These are phyloP conservation scores for Drosophila miranda DNA, from an alignment of 1,140 invertebrate genomes.

Conservation along the genomic window DNA sequence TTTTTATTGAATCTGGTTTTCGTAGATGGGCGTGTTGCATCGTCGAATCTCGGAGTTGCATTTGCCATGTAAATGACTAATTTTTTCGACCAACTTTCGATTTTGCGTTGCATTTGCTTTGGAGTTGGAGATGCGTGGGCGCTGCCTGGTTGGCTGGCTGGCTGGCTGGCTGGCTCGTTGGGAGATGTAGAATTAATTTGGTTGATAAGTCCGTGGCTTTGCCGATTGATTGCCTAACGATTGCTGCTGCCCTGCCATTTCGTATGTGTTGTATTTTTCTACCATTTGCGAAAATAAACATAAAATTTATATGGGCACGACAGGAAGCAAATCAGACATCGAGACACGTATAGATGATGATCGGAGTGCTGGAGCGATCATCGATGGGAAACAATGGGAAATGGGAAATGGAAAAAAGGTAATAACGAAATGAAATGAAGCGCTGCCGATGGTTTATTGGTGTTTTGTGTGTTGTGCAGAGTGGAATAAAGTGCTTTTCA, in stretches of 20 bases:
- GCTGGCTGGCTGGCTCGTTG: no score
- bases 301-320: conserved; percentile 75
- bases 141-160: not conserved
- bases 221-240: conserved; percentile 71
- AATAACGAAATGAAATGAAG: conserved; percentile 47
- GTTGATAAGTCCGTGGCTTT: conserved; percentile 58
- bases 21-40: conserved; percentile 37
- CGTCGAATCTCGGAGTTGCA: conserved; percentile 39
- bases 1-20: conserved; percentile 18
- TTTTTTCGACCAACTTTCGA: conserved; percentile 75
- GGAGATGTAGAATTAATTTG: conserved; percentile 77
- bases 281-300: conserved; percentile 49
- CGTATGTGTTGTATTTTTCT: conserved; percentile 22
- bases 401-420: conserved; percentile 39
- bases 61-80: conserved; percentile 76
- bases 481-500: conserved; percentile 42
- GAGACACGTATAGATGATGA: conserved; percentile 33
- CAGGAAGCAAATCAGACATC: conserved; percentile 81
- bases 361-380: conserved; percentile 13
- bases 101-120: conserved; percentile 36
- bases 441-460: conserved; percentile 46
- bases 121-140: conserved; percentile 25
- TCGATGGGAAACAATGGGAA: conserved; percentile 29
- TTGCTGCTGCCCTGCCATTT: conserved; percentile 31
- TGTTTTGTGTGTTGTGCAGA: conserved; percentile 34